Conservation (phyloP, 64 coral and sea anemone genomes). For the Dendronephthya gigantea region DNA sequence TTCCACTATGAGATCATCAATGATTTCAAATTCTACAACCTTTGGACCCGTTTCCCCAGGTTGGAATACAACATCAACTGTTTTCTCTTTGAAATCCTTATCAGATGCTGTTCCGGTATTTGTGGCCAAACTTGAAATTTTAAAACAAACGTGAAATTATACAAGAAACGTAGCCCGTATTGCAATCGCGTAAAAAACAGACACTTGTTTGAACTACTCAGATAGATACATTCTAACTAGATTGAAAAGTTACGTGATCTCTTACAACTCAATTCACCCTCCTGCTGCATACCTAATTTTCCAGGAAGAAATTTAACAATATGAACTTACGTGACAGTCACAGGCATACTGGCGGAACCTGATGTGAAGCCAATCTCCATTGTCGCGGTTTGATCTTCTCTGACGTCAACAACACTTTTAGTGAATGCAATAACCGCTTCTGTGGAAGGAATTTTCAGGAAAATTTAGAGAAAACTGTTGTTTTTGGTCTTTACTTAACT, state of each 20-base stretch:
- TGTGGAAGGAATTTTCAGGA: background rate
- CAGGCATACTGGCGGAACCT: background rate
- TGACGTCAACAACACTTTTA: background rate
- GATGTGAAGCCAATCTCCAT: background rate
- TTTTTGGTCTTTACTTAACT: too few relatives aligned
- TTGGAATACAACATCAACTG: slow-evolving; percentile 21
- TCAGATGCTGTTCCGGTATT: slow-evolving; percentile 27
- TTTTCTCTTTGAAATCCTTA: slow-evolving; percentile 9
- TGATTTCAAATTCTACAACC: slow-evolving; percentile 11
- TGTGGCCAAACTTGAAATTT: slow-evolving; percentile 21
- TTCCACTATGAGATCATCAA: slow-evolving; percentile 12
- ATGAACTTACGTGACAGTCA: background rate
- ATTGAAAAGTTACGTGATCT: too few relatives aligned
- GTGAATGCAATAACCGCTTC: background rate
- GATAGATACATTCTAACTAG: too few relatives aligned
- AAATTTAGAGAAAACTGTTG: too few relatives aligned
- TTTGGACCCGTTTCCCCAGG: slow-evolving; percentile 40
- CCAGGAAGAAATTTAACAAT: too few relatives aligned
- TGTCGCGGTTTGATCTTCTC: background rate
- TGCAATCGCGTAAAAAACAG: too few relatives aligned
- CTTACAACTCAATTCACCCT: too few relatives aligned
- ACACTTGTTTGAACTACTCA: too few relatives aligned
- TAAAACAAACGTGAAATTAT: background rate
- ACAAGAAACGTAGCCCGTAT: too few relatives aligned
- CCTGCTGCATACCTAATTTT: too few relatives aligned